Percentiles rank a stretch among this genome's conserved stretches.
Evolutionary conservation across 1,140 invertebrate genomes (phyloP).

Genomic region (Zaprionus africanus): DNA sequence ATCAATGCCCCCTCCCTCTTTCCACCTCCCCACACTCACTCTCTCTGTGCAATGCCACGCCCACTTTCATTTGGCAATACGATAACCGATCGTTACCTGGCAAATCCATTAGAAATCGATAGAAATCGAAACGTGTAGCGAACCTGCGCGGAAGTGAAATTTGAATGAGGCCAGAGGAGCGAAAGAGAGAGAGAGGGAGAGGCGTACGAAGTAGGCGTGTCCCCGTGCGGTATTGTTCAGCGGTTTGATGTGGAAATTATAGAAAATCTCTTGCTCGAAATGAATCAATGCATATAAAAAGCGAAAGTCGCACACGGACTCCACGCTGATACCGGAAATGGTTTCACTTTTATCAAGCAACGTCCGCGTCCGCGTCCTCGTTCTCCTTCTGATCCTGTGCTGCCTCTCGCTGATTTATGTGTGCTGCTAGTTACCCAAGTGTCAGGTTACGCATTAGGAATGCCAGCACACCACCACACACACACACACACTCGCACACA

Average conservation of each 20-base stretch:
- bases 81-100: constrained; percentile 68
- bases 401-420: constrained; percentile 72
- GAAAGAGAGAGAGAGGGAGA: not conserved
- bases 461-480: constrained; percentile 39
- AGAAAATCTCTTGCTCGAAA: constrained; percentile 53
- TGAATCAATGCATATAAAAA: constrained; percentile 36
- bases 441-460: constrained; percentile 71
- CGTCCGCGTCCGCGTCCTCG: constrained; percentile 12
- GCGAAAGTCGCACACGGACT: constrained; percentile 71
- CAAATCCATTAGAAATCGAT: constrained; percentile 28
- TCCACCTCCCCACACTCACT: not conserved
- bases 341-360: constrained; percentile 76
- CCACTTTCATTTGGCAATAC: constrained; percentile 62
- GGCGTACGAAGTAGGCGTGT: constrained; percentile 41
- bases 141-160: constrained; percentile 72
- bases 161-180: constrained; percentile 54
- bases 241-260: constrained; percentile 74
- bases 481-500: not conserved
- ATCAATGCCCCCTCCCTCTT: constrained; percentile 38
- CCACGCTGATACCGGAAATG: constrained; percentile 80
- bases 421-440: constrained; percentile 77
- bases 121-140: constrained; percentile 39
- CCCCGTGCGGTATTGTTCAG: constrained; percentile 53
- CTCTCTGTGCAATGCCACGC: constrained; percentile 23
- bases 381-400: constrained; percentile 8